Percentiles rank a stretch among this genome's conserved stretches.
Evolutionary conservation across 2,888 invertebrate species (phyloP).

Genomic region (Hydrotaea diabolus): DNA sequence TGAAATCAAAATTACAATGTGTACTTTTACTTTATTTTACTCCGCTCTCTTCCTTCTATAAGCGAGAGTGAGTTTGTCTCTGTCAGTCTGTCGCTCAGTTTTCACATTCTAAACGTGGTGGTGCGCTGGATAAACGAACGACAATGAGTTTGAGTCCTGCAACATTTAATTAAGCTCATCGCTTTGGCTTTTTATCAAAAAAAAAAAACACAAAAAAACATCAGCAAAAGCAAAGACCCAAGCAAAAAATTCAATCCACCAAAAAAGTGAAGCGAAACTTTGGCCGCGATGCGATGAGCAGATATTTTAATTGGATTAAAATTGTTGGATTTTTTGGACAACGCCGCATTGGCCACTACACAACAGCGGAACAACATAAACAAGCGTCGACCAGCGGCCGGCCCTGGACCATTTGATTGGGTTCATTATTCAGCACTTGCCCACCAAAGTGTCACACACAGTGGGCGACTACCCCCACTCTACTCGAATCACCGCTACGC

Average conservation of each 20-base stretch:
- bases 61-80: not conserved
- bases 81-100: not conserved
- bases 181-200: not conserved
- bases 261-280: not conserved
- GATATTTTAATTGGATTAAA: slow-evolving; percentile 61
- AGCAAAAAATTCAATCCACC: not conserved
- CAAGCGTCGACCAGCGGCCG: not conserved
- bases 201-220: too few relatives aligned
- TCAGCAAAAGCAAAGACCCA: too few relatives aligned
- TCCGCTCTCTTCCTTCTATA: not conserved
- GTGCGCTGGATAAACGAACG: not conserved
- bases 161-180: slow-evolving; percentile 59
- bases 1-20: slow-evolving; percentile 64
- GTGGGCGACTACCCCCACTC: too few relatives aligned
- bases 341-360: not conserved
- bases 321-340: not conserved
- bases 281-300: slow-evolving; percentile 24
- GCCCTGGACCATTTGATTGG: not conserved
- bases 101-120: not conserved
- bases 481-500: too few relatives aligned
- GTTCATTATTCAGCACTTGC: slow-evolving; percentile 6
- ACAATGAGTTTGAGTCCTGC: slow-evolving; percentile 9
- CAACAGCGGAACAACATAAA: not conserved
- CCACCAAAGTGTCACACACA: too few relatives aligned
- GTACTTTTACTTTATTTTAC: slow-evolving; percentile 37